These are phyloP conservation scores for Ptiloglossa arizonensis DNA, from an alignment of 1,140 invertebrate species.

Conservation along the genomic window DNA sequence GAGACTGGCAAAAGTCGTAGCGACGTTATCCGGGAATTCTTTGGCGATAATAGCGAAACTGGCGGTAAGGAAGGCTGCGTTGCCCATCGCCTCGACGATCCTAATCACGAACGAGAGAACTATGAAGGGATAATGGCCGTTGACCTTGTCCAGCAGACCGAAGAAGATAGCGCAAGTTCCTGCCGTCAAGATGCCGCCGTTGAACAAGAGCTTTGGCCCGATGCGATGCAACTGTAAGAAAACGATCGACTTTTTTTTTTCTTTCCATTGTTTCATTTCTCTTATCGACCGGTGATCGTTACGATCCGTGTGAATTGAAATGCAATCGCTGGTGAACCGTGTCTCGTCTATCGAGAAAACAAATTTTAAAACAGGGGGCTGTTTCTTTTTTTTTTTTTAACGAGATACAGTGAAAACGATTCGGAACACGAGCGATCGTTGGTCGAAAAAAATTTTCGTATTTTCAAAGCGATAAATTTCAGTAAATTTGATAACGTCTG, in stretches of 20 bases:
- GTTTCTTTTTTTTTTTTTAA: too few species aligned
- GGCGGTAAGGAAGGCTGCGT: slow-evolving; percentile 95
- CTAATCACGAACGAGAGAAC: slow-evolving; percentile 92
- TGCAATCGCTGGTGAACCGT: neutral
- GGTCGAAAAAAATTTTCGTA: too few species aligned
- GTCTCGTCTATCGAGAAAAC: too few species aligned
- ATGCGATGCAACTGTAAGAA: slow-evolving; percentile 87
- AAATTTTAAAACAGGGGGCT: too few species aligned
- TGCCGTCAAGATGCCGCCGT: slow-evolving; percentile 92
- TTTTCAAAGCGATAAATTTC: too few species aligned
- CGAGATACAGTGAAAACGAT: too few species aligned
- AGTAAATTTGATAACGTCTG: neutral
- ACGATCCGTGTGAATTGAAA: too few species aligned
- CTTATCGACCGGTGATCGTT: too few species aligned
- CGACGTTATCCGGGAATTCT: slow-evolving; percentile 94
- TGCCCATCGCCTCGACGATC: slow-evolving; percentile 95
- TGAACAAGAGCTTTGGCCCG: slow-evolving; percentile 93
- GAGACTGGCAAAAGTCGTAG: slow-evolving; percentile 94
- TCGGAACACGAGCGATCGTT: too few species aligned
- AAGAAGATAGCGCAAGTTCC: slow-evolving; percentile 92
- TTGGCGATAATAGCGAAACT: slow-evolving; percentile 96
- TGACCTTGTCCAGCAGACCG: slow-evolving; percentile 90
- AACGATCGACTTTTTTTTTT: slow-evolving; percentile 8
- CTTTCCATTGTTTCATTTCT: too few species aligned
- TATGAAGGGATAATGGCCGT: slow-evolving; percentile 92